Conservation (phyloP, 2,888 invertebrate species). For the Criorhina ranunculi region DNA sequence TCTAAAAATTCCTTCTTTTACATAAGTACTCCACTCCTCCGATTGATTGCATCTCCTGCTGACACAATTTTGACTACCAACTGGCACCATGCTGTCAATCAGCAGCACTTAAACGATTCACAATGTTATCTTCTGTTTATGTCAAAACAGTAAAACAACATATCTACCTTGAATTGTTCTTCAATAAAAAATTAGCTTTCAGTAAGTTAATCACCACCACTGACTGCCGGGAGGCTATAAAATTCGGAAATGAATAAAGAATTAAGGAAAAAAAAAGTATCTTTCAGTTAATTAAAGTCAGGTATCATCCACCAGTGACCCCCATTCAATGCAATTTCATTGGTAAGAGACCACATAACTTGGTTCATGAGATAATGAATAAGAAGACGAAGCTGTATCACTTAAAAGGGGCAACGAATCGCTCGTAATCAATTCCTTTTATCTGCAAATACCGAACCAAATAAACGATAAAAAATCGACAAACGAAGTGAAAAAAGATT, state of each 20-base stretch:
- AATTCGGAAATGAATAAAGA: slow-evolving; percentile 40
- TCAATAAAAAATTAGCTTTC: slow-evolving; percentile 51
- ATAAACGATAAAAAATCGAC: slow-evolving; percentile 41
- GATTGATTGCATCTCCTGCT: slow-evolving; percentile 10
- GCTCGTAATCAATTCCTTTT: slow-evolving; percentile 74
- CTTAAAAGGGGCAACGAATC: slow-evolving; percentile 59
- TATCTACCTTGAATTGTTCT: slow-evolving; percentile 23
- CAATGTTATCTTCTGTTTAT: slow-evolving; percentile 25
- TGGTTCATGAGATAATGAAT: slow-evolving; percentile 22
- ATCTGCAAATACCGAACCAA: slow-evolving; percentile 72
- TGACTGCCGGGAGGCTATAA: slow-evolving; percentile 28
- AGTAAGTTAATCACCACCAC: slow-evolving; percentile 48
- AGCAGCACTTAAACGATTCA: slow-evolving; percentile 40
- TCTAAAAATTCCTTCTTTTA: neutral
- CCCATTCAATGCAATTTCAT: slow-evolving; percentile 53
- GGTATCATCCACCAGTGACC: slow-evolving; percentile 24
- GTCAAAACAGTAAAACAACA: slow-evolving; percentile 21
- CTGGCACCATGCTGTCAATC: slow-evolving; percentile 27
- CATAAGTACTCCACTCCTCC: neutral
- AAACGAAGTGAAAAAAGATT: slow-evolving; percentile 41
- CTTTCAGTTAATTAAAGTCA: slow-evolving; percentile 60
- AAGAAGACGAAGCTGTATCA: slow-evolving; percentile 25
- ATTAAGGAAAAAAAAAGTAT: slow-evolving; percentile 18
- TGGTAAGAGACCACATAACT: slow-evolving; percentile 41
- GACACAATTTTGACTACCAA: slow-evolving; percentile 13